Evolutionary conservation across 2,113 vertebrate species (phyloP).

Genomic region (Acrocephalus arundinaceus): DNA sequence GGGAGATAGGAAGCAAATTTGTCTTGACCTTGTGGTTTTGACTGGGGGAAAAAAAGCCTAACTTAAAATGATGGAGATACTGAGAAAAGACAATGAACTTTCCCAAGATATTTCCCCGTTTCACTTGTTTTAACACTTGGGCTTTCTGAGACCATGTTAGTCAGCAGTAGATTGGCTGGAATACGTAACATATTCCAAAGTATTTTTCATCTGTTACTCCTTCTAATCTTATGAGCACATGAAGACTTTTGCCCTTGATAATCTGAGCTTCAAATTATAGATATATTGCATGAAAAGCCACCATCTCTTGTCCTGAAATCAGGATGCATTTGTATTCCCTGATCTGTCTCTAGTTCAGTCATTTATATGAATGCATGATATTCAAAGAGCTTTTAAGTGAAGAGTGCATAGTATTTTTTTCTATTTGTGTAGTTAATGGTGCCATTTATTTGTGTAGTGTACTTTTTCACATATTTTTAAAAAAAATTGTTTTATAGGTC

Average conservation of each 20-base stretch:
- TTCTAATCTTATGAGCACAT: background rate
- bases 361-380: background rate
- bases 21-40: background rate
- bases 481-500: constrained; percentile 74
- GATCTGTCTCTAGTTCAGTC: background rate
- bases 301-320: background rate
- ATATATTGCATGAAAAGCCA: background rate
- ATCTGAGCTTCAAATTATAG: background rate
- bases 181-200: background rate
- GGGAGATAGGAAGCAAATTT: background rate
- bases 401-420: background rate
- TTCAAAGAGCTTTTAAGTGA: background rate
- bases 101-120: background rate
- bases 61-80: background rate
- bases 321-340: background rate
- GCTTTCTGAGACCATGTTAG: background rate
- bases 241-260: background rate
- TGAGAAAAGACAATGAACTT: background rate
- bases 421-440: background rate
- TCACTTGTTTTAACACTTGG: background rate
- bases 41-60: background rate
- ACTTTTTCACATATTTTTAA: background rate
- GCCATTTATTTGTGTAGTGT: background rate
- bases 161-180: background rate
- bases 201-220: background rate